Conservation (phyloP, 2,888 invertebrate species). For the Diadromus collaris region DNA sequence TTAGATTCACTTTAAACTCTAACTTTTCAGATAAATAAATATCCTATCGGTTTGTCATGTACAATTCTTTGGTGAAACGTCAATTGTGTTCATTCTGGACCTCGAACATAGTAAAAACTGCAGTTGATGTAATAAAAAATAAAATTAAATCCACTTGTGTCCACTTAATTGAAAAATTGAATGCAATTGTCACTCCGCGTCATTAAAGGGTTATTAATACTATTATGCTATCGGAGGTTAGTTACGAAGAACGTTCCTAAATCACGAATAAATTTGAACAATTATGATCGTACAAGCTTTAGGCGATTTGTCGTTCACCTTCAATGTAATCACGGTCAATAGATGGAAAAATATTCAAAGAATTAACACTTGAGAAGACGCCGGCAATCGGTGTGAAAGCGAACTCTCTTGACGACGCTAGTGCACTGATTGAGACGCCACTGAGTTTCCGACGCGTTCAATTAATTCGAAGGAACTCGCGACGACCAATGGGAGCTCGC, state of each 20-base stretch:
- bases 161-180: too few species aligned
- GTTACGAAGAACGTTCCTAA: background rate
- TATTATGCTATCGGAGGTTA: conserved; percentile 9
- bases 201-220: background rate
- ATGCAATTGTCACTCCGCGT: background rate
- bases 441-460: background rate
- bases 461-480: background rate
- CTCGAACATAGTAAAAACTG: background rate
- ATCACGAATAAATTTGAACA: conserved; percentile 3
- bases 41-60: background rate
- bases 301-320: background rate
- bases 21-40: too few species aligned
- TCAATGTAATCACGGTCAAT: conserved; percentile 1
- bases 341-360: conserved; percentile 14
- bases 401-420: background rate
- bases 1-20: too few species aligned
- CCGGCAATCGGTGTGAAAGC: background rate
- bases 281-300: background rate
- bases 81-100: background rate
- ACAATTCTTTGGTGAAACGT: too few species aligned
- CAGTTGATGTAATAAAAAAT: background rate
- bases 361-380: background rate
- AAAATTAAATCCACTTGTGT: background rate
- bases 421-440: conserved; percentile 3
- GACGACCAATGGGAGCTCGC: conserved; percentile 7